A percentile compares a stretch with the other conserved stretches of the same genome.
phyloP scores from a whole-genome alignment of 2,113 vertebrate species.

The Vidua macroura region DNA sequence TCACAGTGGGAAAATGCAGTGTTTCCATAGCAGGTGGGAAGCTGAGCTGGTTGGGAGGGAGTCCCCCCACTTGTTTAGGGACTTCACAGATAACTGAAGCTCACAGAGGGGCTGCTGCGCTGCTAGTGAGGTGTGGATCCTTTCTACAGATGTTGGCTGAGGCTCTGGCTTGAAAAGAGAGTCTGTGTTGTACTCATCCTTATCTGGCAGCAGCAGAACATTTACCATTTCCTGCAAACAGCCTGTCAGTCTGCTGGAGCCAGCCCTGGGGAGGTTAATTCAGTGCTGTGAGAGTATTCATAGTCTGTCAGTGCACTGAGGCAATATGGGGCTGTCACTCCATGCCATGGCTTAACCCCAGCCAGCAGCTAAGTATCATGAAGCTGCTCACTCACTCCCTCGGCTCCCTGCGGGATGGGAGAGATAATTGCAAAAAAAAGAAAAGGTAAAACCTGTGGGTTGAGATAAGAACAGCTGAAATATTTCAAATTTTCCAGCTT shows the following conservation, averaged over 20 bases:
- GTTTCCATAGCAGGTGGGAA: background rate
- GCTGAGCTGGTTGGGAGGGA: accelerated
- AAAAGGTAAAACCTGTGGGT: background rate
- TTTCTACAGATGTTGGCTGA: background rate
- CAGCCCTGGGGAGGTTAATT: background rate
- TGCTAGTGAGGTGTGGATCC: background rate
- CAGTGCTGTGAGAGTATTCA: background rate
- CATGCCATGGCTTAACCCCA: background rate
- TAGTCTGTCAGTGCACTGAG: background rate
- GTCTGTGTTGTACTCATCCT: background rate
- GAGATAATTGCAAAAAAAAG: background rate
- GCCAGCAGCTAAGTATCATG: background rate
- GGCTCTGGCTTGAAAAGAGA: background rate
- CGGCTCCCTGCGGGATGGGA: accelerated
- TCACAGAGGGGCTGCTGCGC: background rate
- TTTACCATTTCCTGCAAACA: background rate
- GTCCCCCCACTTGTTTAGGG: background rate
- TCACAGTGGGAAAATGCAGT: background rate
- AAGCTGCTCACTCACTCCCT: background rate
- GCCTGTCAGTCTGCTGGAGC: background rate
- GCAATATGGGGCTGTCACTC: background rate
- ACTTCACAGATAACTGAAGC: background rate
- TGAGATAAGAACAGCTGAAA: background rate
- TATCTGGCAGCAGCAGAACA: background rate
- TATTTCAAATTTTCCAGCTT: background rate